A percentile compares a stretch with the other conserved stretches of the same genome.
Conservation (phyloP, 2,888 invertebrate genomes). For the Ichneumoninae sp. region DNA sequence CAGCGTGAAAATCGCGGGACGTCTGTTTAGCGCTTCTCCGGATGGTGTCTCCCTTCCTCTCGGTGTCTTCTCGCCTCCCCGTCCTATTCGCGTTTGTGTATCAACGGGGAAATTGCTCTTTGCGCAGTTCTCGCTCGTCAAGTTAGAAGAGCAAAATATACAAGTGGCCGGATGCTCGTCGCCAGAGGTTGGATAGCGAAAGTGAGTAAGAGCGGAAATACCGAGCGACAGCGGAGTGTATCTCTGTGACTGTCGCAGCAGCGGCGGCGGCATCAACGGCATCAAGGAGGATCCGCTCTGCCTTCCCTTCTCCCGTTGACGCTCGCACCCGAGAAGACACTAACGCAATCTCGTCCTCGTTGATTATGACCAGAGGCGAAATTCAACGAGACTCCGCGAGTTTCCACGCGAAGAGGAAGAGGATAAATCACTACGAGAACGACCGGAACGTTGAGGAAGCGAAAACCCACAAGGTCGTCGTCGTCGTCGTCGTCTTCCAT, state of each 20-base stretch:
- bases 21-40: conserved; percentile 31
- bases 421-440: conserved; percentile 45
- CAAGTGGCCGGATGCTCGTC: conserved; percentile 9
- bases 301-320: conserved; percentile 40
- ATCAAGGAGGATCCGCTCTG: conserved; percentile 41
- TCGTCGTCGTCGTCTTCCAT: conserved; percentile 17
- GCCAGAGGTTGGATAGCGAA: conserved; percentile 29
- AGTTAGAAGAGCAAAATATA: conserved; percentile 12
- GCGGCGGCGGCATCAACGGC: neutral
- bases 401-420: conserved; percentile 24
- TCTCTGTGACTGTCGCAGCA: conserved; percentile 2
- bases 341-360: conserved; percentile 75
- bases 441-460: conserved; percentile 11
- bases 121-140: conserved; percentile 16
- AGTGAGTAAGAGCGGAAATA: conserved; percentile 60
- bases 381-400: conserved; percentile 61
- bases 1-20: conserved; percentile 5
- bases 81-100: neutral
- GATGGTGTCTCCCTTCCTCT: conserved; percentile 13
- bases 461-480: conserved; percentile 9
- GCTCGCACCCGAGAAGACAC: conserved; percentile 62
- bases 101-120: conserved; percentile 28
- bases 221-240: conserved; percentile 38
- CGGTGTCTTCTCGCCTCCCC: conserved; percentile 5
- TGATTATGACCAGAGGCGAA: conserved; percentile 76